phyloP scores from a whole-genome alignment of 2,797 vertebrate genomes.

The Coracias cyanogaster region DNA sequence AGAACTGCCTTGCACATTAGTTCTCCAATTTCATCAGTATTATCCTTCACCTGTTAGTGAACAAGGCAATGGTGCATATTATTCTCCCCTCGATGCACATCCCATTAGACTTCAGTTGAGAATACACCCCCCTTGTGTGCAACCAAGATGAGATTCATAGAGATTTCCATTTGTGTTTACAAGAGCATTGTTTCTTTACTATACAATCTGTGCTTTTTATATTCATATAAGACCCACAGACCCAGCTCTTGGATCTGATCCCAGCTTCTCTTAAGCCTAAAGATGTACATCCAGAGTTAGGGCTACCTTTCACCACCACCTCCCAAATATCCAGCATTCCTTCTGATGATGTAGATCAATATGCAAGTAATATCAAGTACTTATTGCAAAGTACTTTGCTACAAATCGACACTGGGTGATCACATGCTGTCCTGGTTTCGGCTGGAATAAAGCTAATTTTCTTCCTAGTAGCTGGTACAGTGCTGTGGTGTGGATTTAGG shows the following conservation, averaged over 20 bases:
- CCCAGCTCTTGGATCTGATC: background rate
- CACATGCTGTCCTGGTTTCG: background rate
- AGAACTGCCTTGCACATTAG: slow-evolving; percentile 59
- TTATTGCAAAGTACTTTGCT: background rate
- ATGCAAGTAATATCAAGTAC: background rate
- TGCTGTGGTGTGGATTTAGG: background rate
- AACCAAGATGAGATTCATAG: slow-evolving; percentile 51
- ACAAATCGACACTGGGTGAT: background rate
- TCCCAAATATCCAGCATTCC: background rate
- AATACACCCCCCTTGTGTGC: slow-evolving; percentile 52
- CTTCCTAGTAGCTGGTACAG: background rate
- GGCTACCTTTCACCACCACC: background rate
- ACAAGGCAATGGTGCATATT: slow-evolving; percentile 47
- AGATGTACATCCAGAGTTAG: background rate
- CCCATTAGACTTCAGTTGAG: slow-evolving; percentile 66
- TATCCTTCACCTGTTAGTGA: slow-evolving; percentile 70
- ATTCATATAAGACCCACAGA: background rate
- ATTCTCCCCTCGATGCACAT: slow-evolving; percentile 60
- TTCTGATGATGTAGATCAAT: background rate
- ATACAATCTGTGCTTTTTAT: slow-evolving; percentile 2
- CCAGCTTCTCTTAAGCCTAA: background rate
- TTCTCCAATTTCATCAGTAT: slow-evolving; percentile 66
- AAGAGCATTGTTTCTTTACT: slow-evolving; percentile 19
- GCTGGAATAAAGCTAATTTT: background rate
- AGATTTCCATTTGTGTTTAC: slow-evolving; percentile 55